A percentile compares a stretch with the other conserved stretches of the same genome.
Conservation (phyloP, 2,113 vertebrate species). For the Calypte anna region DNA sequence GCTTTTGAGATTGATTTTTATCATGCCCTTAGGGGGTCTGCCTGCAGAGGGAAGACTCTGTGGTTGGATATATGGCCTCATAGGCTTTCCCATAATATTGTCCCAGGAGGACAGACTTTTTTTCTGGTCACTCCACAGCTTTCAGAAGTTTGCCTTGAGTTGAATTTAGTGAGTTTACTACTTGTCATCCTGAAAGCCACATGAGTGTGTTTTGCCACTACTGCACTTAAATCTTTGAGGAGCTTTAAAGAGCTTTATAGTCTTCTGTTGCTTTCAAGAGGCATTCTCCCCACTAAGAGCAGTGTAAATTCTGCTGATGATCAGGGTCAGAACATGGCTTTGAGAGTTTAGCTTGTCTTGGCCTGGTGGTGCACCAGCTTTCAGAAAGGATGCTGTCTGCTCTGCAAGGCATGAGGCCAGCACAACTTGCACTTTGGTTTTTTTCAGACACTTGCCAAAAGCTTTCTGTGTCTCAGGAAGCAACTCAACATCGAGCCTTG, state of each 20-base stretch:
- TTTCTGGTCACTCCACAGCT: neutral
- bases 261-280: neutral
- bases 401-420: fast-evolving
- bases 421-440: neutral
- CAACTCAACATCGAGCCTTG: neutral
- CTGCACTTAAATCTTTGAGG: neutral
- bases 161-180: neutral
- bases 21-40: too few relatives aligned
- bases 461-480: neutral
- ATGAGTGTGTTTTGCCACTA: neutral
- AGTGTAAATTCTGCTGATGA: neutral
- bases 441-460: neutral
- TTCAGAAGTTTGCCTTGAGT: neutral
- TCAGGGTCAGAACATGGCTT: neutral
- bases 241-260: neutral
- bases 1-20: neutral
- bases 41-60: neutral
- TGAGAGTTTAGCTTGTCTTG: neutral
- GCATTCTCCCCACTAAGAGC: neutral
- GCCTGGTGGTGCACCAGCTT: neutral
- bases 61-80: neutral
- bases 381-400: neutral
- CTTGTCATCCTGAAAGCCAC: neutral
- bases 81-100: neutral
- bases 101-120: neutral